Evolutionary conservation across 2,797 vertebrate species (phyloP).

Genomic region (Diceros bicornis): DNA sequence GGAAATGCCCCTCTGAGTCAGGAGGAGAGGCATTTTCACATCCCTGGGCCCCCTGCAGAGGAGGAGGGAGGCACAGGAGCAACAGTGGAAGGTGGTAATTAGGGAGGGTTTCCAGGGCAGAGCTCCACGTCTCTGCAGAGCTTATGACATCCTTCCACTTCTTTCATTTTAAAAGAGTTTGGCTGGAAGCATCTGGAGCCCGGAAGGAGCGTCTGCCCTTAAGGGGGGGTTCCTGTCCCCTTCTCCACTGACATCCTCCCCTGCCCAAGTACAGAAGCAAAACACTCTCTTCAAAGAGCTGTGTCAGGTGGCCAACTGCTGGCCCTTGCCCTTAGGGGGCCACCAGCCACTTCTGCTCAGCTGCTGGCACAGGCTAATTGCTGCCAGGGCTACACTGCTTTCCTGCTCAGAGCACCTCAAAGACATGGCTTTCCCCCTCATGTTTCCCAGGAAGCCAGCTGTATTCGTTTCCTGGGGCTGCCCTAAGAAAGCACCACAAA

Average conservation of each 20-base stretch:
- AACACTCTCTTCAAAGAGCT: not conserved
- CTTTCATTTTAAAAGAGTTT: constrained; percentile 2
- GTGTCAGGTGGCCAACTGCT: not conserved
- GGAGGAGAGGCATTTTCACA: not conserved
- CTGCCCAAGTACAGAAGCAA: not conserved
- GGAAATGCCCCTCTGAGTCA: constrained; percentile 10
- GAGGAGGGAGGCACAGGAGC: not conserved
- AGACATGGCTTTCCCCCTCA: not conserved
- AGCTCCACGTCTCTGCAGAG: not conserved
- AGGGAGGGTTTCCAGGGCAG: constrained; percentile 11
- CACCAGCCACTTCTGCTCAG: not conserved
- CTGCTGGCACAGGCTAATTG: not conserved
- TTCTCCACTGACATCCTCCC: not conserved
- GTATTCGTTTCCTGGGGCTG: not conserved
- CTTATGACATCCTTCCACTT: not conserved
- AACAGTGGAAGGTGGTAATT: constrained; percentile 4
- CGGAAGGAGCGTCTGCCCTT: constrained; percentile 33
- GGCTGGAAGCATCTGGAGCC: not conserved
- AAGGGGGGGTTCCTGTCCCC: not conserved
- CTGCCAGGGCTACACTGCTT: not conserved
- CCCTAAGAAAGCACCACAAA: not conserved
- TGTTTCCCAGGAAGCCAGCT: not conserved
- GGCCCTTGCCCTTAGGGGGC: not conserved
- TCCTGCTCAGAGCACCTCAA: not conserved
- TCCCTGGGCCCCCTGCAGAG: not conserved